phyloP scores from a whole-genome alignment of 2,113 vertebrate genomes.

The Hippocampus mohnikei region DNA sequence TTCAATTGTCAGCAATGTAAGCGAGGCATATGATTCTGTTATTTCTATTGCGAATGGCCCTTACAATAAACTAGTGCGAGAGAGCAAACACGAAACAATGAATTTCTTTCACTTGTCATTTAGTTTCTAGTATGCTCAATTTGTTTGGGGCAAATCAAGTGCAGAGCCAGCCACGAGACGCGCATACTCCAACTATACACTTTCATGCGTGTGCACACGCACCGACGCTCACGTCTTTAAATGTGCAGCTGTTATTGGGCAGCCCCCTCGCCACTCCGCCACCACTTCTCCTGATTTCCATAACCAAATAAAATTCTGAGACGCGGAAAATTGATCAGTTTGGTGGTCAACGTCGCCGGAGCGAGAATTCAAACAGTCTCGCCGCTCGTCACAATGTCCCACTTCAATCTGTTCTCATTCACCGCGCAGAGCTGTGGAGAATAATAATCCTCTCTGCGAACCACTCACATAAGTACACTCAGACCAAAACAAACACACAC shows the following conservation, averaged over 20 bases:
- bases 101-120: background rate
- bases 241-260: conserved; percentile 19
- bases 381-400: conserved; percentile 28
- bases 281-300: conserved; percentile 34
- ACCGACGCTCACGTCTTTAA: background rate
- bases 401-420: conserved; percentile 33
- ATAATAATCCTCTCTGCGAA: conserved; percentile 37
- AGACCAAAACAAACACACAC: background rate
- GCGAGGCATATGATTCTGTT: background rate
- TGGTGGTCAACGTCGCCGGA: conserved; percentile 25
- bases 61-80: background rate
- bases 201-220: conserved; percentile 5
- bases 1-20: background rate
- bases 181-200: conserved; percentile 5
- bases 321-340: conserved; percentile 25
- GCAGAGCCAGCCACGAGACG: background rate
- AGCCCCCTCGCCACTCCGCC: background rate
- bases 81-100: background rate
- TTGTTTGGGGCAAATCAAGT: conserved; percentile 13
- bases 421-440: conserved; percentile 27
- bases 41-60: background rate
- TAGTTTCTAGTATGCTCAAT: background rate
- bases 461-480: background rate
- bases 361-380: conserved; percentile 32
- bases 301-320: conserved; percentile 38